Conservation (phyloP, 2,113 vertebrate species). For the Bothrops jararaca region DNA sequence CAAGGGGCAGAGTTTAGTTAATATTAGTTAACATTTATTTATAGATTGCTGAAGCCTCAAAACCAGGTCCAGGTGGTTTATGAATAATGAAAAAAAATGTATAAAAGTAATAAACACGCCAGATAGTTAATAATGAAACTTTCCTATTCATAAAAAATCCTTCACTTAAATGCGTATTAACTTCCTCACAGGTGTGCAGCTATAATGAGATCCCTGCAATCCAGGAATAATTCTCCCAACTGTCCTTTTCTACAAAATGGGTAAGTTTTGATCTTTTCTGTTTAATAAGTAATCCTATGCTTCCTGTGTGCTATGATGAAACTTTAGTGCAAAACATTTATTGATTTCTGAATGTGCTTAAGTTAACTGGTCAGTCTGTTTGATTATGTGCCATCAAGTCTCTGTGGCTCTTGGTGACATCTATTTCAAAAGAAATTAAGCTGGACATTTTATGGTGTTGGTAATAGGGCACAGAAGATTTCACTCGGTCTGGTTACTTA, state of each 20-base stretch:
- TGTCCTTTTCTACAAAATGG: slow-evolving; percentile 60
- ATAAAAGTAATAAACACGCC: neutral
- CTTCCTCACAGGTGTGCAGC: slow-evolving; percentile 72
- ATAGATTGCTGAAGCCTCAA: neutral
- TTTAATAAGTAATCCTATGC: neutral
- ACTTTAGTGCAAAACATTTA: neutral
- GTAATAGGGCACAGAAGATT: too few species aligned
- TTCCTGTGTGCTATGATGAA: neutral
- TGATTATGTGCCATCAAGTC: too few species aligned
- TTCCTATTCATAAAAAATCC: neutral
- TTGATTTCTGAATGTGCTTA: neutral
- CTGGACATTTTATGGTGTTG: too few species aligned
- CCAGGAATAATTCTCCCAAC: slow-evolving; percentile 6
- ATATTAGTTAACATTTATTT: neutral
- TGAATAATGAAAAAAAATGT: neutral
- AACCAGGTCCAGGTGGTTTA: neutral
- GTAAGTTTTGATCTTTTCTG: slow-evolving; percentile 46
- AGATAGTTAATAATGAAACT: neutral
- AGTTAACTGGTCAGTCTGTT: neutral
- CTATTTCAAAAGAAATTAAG: too few species aligned
- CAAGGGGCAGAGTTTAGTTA: neutral
- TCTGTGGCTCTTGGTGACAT: too few species aligned
- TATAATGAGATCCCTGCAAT: slow-evolving; percentile 66
- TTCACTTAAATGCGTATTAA: neutral
- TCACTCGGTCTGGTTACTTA: too few species aligned